A percentile compares a stretch with the other conserved stretches of the same genome.
Conservation (phyloP, 2,113 vertebrate species). For the Hypomesus transpacificus region DNA sequence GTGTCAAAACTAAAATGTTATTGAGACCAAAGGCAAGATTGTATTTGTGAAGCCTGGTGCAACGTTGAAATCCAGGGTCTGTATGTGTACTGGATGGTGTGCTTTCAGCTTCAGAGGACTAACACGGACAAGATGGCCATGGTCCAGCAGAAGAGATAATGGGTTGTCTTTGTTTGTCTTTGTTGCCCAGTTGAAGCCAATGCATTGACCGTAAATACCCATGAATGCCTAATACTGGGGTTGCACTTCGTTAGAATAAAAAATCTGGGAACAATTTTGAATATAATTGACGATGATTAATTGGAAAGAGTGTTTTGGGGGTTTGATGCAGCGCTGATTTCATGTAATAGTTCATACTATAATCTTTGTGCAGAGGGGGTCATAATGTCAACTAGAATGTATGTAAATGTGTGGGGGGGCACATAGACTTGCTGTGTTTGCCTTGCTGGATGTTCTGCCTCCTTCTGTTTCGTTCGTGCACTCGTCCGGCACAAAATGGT, state of each 20-base stretch:
- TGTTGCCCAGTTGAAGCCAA: slow-evolving; percentile 53
- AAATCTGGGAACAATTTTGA: slow-evolving; percentile 1
- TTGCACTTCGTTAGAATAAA: not conserved
- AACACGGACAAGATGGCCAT: slow-evolving; percentile 51
- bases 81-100: slow-evolving; percentile 49
- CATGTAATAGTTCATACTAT: no score
- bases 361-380: not conserved
- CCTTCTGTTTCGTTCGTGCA: slow-evolving; percentile 42
- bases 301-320: not conserved
- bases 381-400: not conserved
- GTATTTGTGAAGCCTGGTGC: slow-evolving; percentile 13
- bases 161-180: slow-evolving; percentile 63
- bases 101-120: slow-evolving; percentile 55
- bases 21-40: slow-evolving; percentile 20
- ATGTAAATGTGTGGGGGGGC: not conserved
- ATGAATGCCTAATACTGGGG: slow-evolving; percentile 24
- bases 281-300: not conserved
- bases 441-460: slow-evolving; percentile 12
- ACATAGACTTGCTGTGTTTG: not conserved
- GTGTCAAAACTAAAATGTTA: not conserved
- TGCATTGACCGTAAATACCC: slow-evolving; percentile 60
- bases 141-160: slow-evolving; percentile 59
- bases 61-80: slow-evolving; percentile 43
- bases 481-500: slow-evolving; percentile 59
- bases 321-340: no score